These are phyloP conservation scores for Solen grandis DNA, from an alignment of 1,140 invertebrate species.

Conservation along the genomic window DNA sequence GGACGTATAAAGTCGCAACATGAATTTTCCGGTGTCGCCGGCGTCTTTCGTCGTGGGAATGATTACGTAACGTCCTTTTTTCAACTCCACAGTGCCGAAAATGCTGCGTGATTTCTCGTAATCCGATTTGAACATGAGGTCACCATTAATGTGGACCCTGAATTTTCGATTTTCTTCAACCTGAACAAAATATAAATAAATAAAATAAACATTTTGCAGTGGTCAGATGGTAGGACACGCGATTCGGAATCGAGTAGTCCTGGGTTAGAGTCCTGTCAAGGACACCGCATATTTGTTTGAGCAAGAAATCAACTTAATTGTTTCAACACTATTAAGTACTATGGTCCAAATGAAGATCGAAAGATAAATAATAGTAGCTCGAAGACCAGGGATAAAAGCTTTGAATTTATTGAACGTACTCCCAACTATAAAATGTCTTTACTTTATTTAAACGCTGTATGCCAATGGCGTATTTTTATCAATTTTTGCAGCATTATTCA, in stretches of 20 bases:
- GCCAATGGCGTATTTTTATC: no score
- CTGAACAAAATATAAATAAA: conserved; percentile 67
- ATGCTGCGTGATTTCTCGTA: conserved; percentile 82
- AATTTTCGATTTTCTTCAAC: conserved; percentile 84
- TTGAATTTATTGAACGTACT: no score
- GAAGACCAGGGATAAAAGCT: no score
- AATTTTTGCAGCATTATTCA: no score
- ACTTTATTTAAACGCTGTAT: no score
- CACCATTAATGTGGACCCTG: conserved; percentile 82
- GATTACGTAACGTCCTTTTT: conserved; percentile 84
- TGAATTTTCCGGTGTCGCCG: conserved; percentile 82
- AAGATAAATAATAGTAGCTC: no score
- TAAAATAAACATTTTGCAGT: not conserved
- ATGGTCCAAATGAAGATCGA: no score
- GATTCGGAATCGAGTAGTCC: not conserved
- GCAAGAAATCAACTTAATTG: no score
- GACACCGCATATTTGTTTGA: not conserved
- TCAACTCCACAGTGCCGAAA: conserved; percentile 78
- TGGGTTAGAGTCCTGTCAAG: not conserved
- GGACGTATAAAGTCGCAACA: conserved; percentile 83
- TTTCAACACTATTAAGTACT: no score
- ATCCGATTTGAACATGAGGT: conserved; percentile 80
- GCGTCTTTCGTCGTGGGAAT: conserved; percentile 84
- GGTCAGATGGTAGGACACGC: not conserved
- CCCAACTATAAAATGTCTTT: no score